Percentiles rank a stretch among this genome's conserved stretches.
Evolutionary conservation across 2,797 vertebrate species (phyloP).

Genomic region (Tadarida brasiliensis): DNA sequence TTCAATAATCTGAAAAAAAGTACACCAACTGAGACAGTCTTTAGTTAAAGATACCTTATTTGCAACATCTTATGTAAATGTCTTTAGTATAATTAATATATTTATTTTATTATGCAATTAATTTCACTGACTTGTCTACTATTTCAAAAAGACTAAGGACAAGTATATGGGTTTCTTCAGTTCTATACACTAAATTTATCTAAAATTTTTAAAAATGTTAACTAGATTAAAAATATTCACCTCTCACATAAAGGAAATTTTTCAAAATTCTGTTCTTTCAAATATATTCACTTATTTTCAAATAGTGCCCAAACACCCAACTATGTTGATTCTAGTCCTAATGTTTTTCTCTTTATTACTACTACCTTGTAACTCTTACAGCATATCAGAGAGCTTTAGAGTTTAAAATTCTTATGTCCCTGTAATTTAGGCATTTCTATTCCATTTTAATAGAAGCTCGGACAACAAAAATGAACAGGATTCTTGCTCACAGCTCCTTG

Average conservation of each 20-base stretch:
- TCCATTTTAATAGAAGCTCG: slow-evolving; percentile 27
- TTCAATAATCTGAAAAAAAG: slow-evolving; percentile 65
- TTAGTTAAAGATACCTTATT: slow-evolving; percentile 41
- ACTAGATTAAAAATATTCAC: background rate
- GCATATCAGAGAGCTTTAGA: background rate
- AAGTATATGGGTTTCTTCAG: background rate
- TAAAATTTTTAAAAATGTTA: background rate
- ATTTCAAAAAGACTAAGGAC: slow-evolving; percentile 29
- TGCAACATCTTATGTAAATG: background rate
- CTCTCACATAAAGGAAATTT: background rate
- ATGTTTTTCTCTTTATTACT: slow-evolving; percentile 32
- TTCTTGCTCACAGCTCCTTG: slow-evolving; percentile 22
- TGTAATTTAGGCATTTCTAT: slow-evolving; percentile 28
- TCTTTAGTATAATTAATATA: background rate
- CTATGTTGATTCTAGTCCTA: slow-evolving; percentile 5
- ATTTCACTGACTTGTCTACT: slow-evolving; percentile 50
- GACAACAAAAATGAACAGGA: background rate
- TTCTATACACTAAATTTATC: background rate
- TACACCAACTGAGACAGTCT: background rate
- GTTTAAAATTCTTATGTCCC: slow-evolving; percentile 41
- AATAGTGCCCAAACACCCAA: slow-evolving; percentile 6
- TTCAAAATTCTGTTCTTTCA: background rate
- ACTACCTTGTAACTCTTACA: background rate
- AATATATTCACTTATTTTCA: slow-evolving; percentile 52
- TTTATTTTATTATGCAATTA: slow-evolving; percentile 41